Percentiles rank a stretch among this genome's conserved stretches.
phyloP scores from a whole-genome alignment of 2,113 vertebrate genomes.

The Eleginops maclovinus region DNA sequence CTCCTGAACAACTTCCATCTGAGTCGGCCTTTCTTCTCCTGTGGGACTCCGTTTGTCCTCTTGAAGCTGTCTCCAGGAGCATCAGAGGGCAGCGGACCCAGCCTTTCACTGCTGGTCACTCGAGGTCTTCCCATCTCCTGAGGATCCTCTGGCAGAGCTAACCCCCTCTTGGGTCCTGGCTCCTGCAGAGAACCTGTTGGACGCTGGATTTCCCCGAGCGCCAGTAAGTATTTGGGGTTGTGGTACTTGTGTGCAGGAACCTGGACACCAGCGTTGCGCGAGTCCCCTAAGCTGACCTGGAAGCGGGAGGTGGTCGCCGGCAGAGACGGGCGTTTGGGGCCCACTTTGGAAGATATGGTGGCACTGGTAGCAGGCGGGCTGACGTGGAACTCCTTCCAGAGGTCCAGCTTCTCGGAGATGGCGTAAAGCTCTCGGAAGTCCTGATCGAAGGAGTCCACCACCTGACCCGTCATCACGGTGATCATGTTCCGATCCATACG shows the following conservation, averaged over 20 bases:
- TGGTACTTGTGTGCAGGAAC: slow-evolving; percentile 93
- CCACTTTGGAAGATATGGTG: slow-evolving; percentile 49
- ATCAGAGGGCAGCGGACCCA: slow-evolving; percentile 23
- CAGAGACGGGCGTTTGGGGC: slow-evolving; percentile 67
- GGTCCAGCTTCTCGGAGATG: slow-evolving; percentile 90
- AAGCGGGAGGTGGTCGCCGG: slow-evolving; percentile 79
- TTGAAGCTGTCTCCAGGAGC: neutral
- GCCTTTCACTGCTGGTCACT: slow-evolving; percentile 46
- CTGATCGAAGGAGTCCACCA: slow-evolving; percentile 90
- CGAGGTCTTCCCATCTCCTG: slow-evolving; percentile 8
- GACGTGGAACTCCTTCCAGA: slow-evolving; percentile 87
- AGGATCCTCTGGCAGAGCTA: neutral
- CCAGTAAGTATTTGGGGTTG: slow-evolving; percentile 94
- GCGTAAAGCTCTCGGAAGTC: slow-evolving; percentile 96
- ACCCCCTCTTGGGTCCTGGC: neutral
- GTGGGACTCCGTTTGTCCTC: neutral
- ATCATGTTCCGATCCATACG: slow-evolving; percentile 94
- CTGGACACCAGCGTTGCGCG: slow-evolving; percentile 50
- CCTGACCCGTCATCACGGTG: slow-evolving; percentile 91
- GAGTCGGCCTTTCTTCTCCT: slow-evolving; percentile 23
- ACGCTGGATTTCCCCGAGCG: slow-evolving; percentile 66
- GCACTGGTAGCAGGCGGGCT: slow-evolving; percentile 39
- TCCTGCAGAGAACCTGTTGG: slow-evolving; percentile 38
- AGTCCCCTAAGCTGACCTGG: slow-evolving; percentile 80
- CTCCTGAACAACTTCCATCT: neutral